These are phyloP conservation scores for Drosophila cognata DNA, from an alignment of 2,888 invertebrate species.

Conservation along the genomic window DNA sequence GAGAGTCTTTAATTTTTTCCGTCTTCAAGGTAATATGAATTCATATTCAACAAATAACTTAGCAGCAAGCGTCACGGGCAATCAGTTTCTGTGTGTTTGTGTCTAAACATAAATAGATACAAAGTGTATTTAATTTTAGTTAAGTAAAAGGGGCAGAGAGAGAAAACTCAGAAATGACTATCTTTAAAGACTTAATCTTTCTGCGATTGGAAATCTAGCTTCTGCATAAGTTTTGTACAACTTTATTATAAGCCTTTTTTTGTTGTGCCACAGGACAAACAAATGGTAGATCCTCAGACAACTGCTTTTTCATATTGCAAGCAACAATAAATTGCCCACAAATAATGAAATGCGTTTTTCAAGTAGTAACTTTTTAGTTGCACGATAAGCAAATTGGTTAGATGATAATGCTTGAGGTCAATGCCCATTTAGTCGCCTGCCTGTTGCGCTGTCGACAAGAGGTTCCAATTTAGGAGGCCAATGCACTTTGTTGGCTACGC, in stretches of 20 bases:
- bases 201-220: too few relatives aligned
- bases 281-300: not conserved
- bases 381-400: not conserved
- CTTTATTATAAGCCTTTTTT: too few relatives aligned
- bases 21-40: too few relatives aligned
- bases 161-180: not conserved
- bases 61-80: too few relatives aligned
- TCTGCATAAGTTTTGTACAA: too few relatives aligned
- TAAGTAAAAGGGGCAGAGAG: not conserved
- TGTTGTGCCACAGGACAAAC: not conserved
- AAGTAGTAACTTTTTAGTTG: not conserved
- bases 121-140: too few relatives aligned
- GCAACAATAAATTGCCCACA: not conserved
- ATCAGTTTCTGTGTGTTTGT: too few relatives aligned
- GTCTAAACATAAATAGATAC: too few relatives aligned
- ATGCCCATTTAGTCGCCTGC: constrained; percentile 18
- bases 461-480: constrained; percentile 20
- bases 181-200: not conserved
- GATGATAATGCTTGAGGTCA: constrained; percentile 9
- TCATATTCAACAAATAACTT: too few relatives aligned
- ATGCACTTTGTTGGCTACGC: constrained; percentile 32
- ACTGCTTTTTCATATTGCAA: not conserved
- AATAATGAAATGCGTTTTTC: not conserved
- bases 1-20: too few relatives aligned
- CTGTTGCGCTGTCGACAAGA: not conserved